Conservation (phyloP, 2,113 vertebrate genomes). For the Ammodytes marinus region DNA sequence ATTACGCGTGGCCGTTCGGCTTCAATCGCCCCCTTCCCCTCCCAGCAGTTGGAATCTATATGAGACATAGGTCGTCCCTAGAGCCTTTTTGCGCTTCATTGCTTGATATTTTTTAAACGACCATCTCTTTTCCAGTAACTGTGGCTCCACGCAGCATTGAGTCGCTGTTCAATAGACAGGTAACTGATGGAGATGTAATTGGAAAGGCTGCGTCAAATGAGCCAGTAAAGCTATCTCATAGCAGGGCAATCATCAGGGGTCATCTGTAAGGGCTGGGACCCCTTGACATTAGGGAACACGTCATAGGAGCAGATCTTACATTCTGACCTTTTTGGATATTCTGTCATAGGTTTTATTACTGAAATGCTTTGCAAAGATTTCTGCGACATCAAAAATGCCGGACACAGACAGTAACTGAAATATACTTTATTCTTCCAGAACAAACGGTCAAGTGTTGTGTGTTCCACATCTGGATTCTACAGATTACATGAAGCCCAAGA, state of each 20-base stretch:
- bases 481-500: slow-evolving; percentile 6
- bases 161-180: slow-evolving; percentile 64
- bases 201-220: slow-evolving; percentile 78
- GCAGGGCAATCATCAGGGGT: slow-evolving; percentile 61
- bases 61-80: slow-evolving; percentile 23
- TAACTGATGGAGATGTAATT: slow-evolving; percentile 74
- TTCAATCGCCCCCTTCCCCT: slow-evolving; percentile 9
- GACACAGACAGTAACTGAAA: slow-evolving; percentile 17
- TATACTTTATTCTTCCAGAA: slow-evolving; percentile 51
- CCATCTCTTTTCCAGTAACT: slow-evolving; percentile 49
- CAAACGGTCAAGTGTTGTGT: slow-evolving; percentile 1
- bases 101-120: slow-evolving; percentile 66
- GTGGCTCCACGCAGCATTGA: slow-evolving; percentile 43
- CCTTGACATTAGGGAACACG: slow-evolving; percentile 31
- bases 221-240: slow-evolving; percentile 70
- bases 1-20: slow-evolving; percentile 58
- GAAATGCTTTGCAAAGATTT: not conserved
- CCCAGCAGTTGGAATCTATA: slow-evolving; percentile 17
- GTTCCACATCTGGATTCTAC: slow-evolving; percentile 10
- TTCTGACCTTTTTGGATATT: slow-evolving; percentile 30
- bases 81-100: slow-evolving; percentile 60
- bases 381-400: not conserved
- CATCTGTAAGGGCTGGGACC: slow-evolving; percentile 40
- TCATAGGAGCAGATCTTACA: slow-evolving; percentile 12
- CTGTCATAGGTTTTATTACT: slow-evolving; percentile 2